A percentile compares a stretch with the other conserved stretches of the same genome.
Evolutionary conservation across 2,797 vertebrate genomes (phyloP).

Genomic region (Phrynocephalus guinanensis): DNA sequence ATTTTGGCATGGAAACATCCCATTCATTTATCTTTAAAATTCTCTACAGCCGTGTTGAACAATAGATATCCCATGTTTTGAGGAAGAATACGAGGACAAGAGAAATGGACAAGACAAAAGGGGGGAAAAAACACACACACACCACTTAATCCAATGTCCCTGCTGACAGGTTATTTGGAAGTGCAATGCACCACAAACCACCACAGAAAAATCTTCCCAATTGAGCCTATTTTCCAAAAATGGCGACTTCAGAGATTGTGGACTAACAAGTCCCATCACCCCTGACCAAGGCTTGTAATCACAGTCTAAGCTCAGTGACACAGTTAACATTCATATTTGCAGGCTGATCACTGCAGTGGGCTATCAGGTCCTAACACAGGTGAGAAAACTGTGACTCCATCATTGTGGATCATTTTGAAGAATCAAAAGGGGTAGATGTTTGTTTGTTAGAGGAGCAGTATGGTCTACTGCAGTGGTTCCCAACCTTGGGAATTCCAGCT

Average conservation of each 20-base stretch:
- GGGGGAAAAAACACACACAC: background rate
- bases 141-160: background rate
- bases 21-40: constrained; percentile 62
- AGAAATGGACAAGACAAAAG: constrained; percentile 27
- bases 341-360: too few relatives aligned
- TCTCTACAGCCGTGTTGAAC: constrained; percentile 50
- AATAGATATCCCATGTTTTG: constrained; percentile 34
- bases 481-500: too few relatives aligned
- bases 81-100: background rate
- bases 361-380: background rate
- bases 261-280: too few relatives aligned
- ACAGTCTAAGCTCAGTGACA: too few relatives aligned
- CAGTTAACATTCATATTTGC: too few relatives aligned
- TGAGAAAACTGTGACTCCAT: background rate
- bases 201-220: background rate
- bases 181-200: background rate
- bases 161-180: background rate
- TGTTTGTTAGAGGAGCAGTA: too few relatives aligned
- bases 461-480: too few relatives aligned
- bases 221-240: background rate
- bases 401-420: background rate
- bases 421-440: background rate
- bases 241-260: too few relatives aligned
- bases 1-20: constrained; percentile 57
- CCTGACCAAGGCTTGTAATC: too few relatives aligned